Conservation (phyloP, 1,140 invertebrate species). For the Macrobrachium rosenbergii region DNA sequence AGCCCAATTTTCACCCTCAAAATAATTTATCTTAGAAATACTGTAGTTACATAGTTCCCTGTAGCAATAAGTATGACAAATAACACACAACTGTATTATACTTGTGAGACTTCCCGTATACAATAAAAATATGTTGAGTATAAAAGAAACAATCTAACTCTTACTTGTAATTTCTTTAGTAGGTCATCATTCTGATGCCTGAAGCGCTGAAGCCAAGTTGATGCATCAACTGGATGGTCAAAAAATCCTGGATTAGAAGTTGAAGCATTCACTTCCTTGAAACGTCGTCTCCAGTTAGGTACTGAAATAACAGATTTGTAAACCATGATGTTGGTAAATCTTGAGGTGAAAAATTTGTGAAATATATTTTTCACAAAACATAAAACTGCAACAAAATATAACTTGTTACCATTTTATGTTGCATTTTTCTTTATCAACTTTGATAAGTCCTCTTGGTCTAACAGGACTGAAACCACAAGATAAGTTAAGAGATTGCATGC, state of each 20-base stretch:
- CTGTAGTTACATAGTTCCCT: background rate
- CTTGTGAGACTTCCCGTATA: background rate
- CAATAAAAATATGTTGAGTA: background rate
- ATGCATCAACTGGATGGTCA: constrained; percentile 36
- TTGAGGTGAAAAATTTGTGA: too few species aligned
- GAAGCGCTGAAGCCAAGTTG: constrained; percentile 41
- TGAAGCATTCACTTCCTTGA: constrained; percentile 39
- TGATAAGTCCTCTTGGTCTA: too few species aligned
- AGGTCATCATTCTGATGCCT: constrained; percentile 34
- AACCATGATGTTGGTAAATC: background rate
- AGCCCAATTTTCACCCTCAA: too few species aligned
- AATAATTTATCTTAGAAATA: background rate
- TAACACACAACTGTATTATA: constrained; percentile 1
- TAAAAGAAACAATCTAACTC: background rate
- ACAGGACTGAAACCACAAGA: background rate
- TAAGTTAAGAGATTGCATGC: background rate
- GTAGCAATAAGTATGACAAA: background rate
- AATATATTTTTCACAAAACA: background rate
- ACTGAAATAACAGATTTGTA: constrained; percentile 1
- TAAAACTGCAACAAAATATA: too few species aligned
- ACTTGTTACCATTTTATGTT: too few species aligned
- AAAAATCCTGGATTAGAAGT: constrained; percentile 21
- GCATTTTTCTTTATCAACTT: too few species aligned
- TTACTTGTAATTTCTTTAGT: constrained; percentile 28
- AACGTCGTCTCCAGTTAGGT: constrained; percentile 20